Percentiles rank a stretch among this genome's conserved stretches.
These are phyloP conservation scores for Myzus persicae DNA, from an alignment of 1,140 invertebrate species.

Conservation along the genomic window DNA sequence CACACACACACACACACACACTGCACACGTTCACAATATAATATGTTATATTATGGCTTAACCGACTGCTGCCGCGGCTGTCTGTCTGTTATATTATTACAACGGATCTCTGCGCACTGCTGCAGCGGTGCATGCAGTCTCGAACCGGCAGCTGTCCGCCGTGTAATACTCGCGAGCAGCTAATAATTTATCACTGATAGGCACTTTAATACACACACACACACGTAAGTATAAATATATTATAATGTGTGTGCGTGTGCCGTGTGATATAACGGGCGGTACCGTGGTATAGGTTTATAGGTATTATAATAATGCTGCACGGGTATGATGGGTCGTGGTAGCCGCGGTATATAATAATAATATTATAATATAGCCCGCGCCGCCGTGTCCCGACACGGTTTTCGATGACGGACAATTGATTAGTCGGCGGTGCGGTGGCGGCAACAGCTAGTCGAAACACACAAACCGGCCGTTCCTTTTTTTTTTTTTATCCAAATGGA, in stretches of 20 bases:
- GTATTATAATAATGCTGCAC: background rate
- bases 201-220: background rate
- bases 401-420: slow-evolving; percentile 30
- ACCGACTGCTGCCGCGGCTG: background rate
- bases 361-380: background rate
- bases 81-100: slow-evolving; percentile 19
- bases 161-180: background rate
- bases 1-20: background rate
- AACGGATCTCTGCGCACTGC: background rate
- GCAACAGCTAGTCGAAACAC: background rate
- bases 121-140: background rate
- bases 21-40: background rate
- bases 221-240: background rate
- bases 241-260: background rate
- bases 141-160: slow-evolving; percentile 18
- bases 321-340: background rate
- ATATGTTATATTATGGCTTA: background rate
- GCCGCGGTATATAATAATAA: background rate
- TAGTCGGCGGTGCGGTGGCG: background rate
- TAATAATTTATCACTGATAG: slow-evolving; percentile 39
- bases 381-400: slow-evolving; percentile 1
- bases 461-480: background rate
- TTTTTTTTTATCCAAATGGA: background rate
- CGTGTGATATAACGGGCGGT: background rate
- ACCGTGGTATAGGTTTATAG: background rate